Evolutionary conservation across 2,888 invertebrate species (phyloP), one percentile per base, ranked within the genome.

Genomic region (Tipula unca): DNA sequence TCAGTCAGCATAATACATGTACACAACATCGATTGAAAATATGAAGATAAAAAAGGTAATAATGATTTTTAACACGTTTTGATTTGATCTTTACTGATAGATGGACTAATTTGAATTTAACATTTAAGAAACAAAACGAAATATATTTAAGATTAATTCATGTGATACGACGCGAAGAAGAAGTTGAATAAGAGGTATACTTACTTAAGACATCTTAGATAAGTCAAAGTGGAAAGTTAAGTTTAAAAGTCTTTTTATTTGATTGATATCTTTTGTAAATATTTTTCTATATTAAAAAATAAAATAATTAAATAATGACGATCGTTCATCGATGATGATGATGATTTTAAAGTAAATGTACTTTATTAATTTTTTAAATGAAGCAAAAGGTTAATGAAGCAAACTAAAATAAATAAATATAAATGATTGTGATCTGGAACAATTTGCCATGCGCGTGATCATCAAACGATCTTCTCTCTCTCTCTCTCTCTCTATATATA

Each of bases 11-110:
- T 69, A 69, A 20, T 69, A 69, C 69, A 69, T 69, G 4, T 69
- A 10, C 25, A 25, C 1, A 32, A 32, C 32, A 32, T 32, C 3
- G 32, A 32, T 32, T 6, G 6, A 32, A 32, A 32, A 32, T 25
- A 69, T 10, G 25, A 69, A 69, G 69, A 69, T 69, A 69, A 69
- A 69, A 69, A 69, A 25, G 69, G 69, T 69, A 69, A 69, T 69
- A 25, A 69, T 69, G 69, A 69, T 69, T 69, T 69, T 69, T 69
- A 69, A 69, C 69, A 69, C 69, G 69, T 69, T 69, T 69, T 69
- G 69, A 69, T 69, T 69, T 69, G 69, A 69, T 69, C 69, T 69
- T 69, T 69, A 69, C 69, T 69, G 69, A 69, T 69, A 69, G 69
- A 69, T 69, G 69, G 69, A 69, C 69, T 69, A 69, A 69, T 69